These are phyloP conservation scores for Ridgeia piscesae DNA, from an alignment of 1,140 invertebrate genomes.

Conservation along the genomic window DNA sequence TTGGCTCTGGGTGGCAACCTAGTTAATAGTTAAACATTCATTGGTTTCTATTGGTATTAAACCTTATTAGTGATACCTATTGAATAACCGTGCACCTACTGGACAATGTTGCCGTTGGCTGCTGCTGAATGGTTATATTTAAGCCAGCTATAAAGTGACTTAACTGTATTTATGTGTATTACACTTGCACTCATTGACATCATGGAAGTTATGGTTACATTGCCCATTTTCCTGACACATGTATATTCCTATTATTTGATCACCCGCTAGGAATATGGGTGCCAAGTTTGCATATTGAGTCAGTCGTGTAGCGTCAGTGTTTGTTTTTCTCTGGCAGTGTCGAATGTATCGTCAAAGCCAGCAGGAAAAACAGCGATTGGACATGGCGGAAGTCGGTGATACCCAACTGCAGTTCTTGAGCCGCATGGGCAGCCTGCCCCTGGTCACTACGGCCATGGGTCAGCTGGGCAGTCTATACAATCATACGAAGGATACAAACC, in stretches of 20 bases:
- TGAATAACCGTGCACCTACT: not conserved
- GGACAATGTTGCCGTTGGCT: not conserved
- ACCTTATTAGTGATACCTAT: not conserved
- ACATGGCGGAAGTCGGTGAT: slow-evolving; percentile 1
- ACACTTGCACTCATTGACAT: not conserved
- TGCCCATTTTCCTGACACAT: not conserved
- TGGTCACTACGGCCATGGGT: slow-evolving; percentile 20
- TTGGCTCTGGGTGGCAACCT: no score
- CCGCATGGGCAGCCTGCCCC: slow-evolving; percentile 20
- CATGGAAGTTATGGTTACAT: not conserved
- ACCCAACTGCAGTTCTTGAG: slow-evolving; percentile 14
- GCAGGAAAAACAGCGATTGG: slow-evolving; percentile 1
- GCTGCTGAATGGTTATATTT: not conserved
- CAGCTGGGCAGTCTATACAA: slow-evolving; percentile 24
- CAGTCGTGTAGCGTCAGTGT: not conserved
- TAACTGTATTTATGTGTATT: not conserved
- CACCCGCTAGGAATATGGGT: not conserved
- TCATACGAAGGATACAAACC: slow-evolving; percentile 22
- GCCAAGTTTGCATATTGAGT: not conserved
- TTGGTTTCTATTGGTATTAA: no score
- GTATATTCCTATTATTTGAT: not conserved
- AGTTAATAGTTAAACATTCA: no score
- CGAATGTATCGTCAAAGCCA: slow-evolving; percentile 17
- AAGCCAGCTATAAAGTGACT: not conserved
- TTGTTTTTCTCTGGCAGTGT: not conserved